A percentile compares a stretch with the other conserved stretches of the same genome.
phyloP scores from a whole-genome alignment of 2,888 invertebrate genomes.

The Cryptus armator region DNA sequence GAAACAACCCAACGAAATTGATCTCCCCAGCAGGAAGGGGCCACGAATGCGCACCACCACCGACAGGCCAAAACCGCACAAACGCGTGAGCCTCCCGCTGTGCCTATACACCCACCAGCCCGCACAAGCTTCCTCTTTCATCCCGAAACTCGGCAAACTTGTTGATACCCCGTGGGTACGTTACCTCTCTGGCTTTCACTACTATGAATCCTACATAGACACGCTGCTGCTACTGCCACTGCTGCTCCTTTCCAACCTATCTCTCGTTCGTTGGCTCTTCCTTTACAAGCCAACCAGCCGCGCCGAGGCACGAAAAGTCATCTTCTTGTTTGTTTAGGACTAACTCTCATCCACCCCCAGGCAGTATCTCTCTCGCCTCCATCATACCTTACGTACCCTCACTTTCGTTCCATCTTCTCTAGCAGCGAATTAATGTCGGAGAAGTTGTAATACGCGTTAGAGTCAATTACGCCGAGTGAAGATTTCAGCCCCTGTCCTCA shows the following conservation, averaged over 20 bases:
- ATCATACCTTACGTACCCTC: slow-evolving; percentile 2
- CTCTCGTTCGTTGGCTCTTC: slow-evolving; percentile 48
- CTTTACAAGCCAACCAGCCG: slow-evolving; percentile 49
- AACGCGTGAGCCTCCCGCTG: slow-evolving; percentile 60
- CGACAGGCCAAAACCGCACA: slow-evolving; percentile 62
- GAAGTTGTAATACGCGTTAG: slow-evolving; percentile 61
- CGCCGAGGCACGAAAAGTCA: slow-evolving; percentile 60
- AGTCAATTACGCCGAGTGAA: slow-evolving; percentile 55
- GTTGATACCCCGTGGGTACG: slow-evolving; percentile 68
- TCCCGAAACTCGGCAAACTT: slow-evolving; percentile 62
- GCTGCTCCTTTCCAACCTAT: slow-evolving; percentile 1
- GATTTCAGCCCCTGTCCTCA: slow-evolving; percentile 39
- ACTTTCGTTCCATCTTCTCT: slow-evolving; percentile 39
- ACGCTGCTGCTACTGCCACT: not conserved
- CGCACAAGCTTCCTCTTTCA: slow-evolving; percentile 42
- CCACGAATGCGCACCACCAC: slow-evolving; percentile 53
- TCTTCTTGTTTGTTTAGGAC: slow-evolving; percentile 67
- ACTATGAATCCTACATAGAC: slow-evolving; percentile 29
- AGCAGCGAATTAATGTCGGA: slow-evolving; percentile 60
- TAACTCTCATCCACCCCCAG: slow-evolving; percentile 53
- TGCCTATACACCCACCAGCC: slow-evolving; percentile 43
- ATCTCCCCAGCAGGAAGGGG: slow-evolving; percentile 48
- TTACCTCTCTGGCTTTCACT: slow-evolving; percentile 56
- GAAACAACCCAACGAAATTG: slow-evolving; percentile 56
- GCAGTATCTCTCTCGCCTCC: slow-evolving; percentile 17